Evolutionary conservation across 2,113 vertebrate species (phyloP).

Genomic region (Blennius ocellaris): DNA sequence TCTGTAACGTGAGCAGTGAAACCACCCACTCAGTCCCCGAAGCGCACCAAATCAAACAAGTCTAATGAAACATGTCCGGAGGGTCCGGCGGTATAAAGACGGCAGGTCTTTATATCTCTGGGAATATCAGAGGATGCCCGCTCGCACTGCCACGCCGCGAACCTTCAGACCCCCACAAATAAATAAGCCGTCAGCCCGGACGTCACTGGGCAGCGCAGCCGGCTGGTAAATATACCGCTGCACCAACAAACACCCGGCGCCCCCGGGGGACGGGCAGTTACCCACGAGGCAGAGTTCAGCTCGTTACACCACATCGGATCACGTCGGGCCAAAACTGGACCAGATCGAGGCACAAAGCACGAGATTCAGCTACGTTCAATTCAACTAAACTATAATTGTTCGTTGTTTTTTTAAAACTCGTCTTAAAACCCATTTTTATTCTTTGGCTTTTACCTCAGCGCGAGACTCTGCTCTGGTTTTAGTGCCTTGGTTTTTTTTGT

Average conservation of each 20-base stretch:
- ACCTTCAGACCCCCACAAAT: slow-evolving; percentile 61
- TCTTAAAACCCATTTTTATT: too few species aligned
- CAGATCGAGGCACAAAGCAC: too few species aligned
- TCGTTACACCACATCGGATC: neutral
- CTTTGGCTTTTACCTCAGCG: too few species aligned
- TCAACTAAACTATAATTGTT: too few species aligned
- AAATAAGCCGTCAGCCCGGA: slow-evolving; percentile 67
- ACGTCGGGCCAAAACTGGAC: too few species aligned
- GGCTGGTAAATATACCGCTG: slow-evolving; percentile 72
- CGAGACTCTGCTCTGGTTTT: too few species aligned
- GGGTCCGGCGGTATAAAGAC: slow-evolving; percentile 50
- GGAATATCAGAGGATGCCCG: slow-evolving; percentile 69
- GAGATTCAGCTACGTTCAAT: too few species aligned
- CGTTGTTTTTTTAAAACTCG: too few species aligned
- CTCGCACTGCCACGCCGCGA: slow-evolving; percentile 53
- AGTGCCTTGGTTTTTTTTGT: too few species aligned
- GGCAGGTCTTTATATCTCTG: slow-evolving; percentile 51
- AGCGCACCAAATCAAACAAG: slow-evolving; percentile 43
- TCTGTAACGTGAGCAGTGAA: neutral
- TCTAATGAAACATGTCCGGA: slow-evolving; percentile 40
- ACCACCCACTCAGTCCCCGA: slow-evolving; percentile 14
- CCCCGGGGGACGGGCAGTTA: slow-evolving; percentile 54
- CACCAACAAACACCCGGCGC: slow-evolving; percentile 70
- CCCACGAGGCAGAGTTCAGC: slow-evolving; percentile 29
- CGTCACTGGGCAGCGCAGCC: slow-evolving; percentile 60